Conservation (phyloP, 2,113 vertebrate species). For the Charina bottae region DNA sequence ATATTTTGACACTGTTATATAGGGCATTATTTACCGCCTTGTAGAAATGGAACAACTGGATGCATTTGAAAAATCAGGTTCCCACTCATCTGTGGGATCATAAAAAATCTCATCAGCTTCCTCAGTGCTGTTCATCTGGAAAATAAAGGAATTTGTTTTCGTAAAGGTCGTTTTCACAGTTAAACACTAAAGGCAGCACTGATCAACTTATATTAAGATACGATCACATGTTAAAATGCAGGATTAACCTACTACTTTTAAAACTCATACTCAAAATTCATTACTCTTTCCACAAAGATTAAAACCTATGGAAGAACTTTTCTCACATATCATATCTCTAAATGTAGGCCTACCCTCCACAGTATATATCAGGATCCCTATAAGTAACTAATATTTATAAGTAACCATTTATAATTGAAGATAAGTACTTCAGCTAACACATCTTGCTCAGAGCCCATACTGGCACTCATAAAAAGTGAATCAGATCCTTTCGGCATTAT, state of each 20-base stretch:
- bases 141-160: constrained; percentile 14
- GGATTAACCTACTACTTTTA: neutral
- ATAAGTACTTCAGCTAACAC: neutral
- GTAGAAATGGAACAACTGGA: constrained; percentile 82
- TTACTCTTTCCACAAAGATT: neutral
- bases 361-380: neutral
- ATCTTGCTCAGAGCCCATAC: neutral
- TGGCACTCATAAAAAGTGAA: neutral
- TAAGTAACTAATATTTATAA: neutral
- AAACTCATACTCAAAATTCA: neutral
- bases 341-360: neutral
- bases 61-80: constrained; percentile 85
- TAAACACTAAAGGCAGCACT: neutral
- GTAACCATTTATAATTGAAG: neutral
- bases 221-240: neutral
- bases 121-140: constrained; percentile 77
- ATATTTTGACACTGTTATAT: neutral
- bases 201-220: neutral
- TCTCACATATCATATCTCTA: neutral
- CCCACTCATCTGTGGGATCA: constrained; percentile 93
- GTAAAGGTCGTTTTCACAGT: neutral
- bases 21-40: constrained; percentile 80
- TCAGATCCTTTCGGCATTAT: no score
- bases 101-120: constrained; percentile 89
- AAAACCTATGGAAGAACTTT: neutral